Evolutionary conservation across 1,140 invertebrate species (phyloP), one percentile per base, ranked within the genome.

Genomic region (Tetragnatha versicolor): DNA sequence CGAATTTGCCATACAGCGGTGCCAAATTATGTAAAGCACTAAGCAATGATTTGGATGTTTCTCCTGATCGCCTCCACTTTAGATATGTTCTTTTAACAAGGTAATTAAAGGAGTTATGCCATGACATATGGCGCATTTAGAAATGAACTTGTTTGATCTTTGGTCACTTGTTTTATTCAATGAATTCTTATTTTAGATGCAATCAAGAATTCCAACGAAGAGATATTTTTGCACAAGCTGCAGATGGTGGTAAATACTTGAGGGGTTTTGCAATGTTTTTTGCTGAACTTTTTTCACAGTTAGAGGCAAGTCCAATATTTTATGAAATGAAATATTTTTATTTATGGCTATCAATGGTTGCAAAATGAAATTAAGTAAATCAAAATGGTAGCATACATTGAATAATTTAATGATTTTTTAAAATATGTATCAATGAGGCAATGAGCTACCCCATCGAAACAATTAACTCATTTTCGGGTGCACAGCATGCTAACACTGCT

Each of bases 1-100:
- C 88, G 6, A 90, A 91, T 83, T 90, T 91, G 83, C 88, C 89
- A 78, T 91, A 90, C 84, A 90, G 89, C 81, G 90, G 89, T 49
- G 89, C 89, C n/a, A 86, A 89, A 17, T 85, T 90, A 10, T 90
- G 89, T 82, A 88, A 88, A 39, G 88, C 88, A 87, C 86, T 90
- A n/a, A 75, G 69, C n/a, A 33, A 89, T 89, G 73, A 88, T 87
- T 25, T 81, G 31, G 47, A 84, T 83, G 25, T 81, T 82, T 39
- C 82, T 82, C 25, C 79, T 80, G 47, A 39, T 42, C 39, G 60
- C 22, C 17, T 29, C 0, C 88, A 88, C 0, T 90, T 91, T 83
- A 87, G 88, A 69, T 81, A 83, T 7, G 83, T 84, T 29, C 82
- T 88, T 49, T 82, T 84, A 39, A 82, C 80, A 39, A 82, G 84